These are phyloP conservation scores for Coenonympha arcania DNA, from an alignment of 2,888 invertebrate genomes.

Conservation along the genomic window DNA sequence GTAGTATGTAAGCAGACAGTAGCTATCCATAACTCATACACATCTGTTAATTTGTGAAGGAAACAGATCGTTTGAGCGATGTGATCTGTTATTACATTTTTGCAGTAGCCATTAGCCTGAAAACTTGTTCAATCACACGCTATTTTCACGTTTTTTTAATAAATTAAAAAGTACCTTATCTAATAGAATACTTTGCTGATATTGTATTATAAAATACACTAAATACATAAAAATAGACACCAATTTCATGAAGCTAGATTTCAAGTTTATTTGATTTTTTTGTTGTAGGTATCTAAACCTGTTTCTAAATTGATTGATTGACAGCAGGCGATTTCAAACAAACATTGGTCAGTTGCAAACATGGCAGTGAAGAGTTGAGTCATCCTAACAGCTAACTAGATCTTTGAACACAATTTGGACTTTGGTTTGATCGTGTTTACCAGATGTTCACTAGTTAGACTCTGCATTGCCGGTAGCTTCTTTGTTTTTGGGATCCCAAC, in stretches of 20 bases:
- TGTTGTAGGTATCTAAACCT: too few species aligned
- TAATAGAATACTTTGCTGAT: too few species aligned
- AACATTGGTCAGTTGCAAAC: conserved; percentile 32
- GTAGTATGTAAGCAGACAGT: too few species aligned
- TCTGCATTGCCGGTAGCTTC: conserved; percentile 60
- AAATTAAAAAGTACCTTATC: too few species aligned
- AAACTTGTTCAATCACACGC: not conserved
- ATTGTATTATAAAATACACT: too few species aligned
- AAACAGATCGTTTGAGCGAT: conserved; percentile 5
- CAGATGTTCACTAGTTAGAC: conserved; percentile 61
- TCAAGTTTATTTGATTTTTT: too few species aligned
- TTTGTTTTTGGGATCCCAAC: conserved; percentile 63
- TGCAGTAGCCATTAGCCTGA: not conserved
- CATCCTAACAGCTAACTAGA: conserved; percentile 64
- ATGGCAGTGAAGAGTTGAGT: conserved; percentile 49
- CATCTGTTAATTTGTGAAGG: conserved; percentile 21
- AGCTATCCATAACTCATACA: conserved; percentile 25
- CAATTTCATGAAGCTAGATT: too few species aligned
- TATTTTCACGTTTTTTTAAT: too few species aligned
- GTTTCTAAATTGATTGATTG: conserved; percentile 17
- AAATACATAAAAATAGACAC: too few species aligned
- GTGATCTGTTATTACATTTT: not conserved
- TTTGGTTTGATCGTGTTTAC: conserved; percentile 64
- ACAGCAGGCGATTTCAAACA: conserved; percentile 12
- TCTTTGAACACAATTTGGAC: conserved; percentile 67